phyloP scores from a whole-genome alignment of 2,113 vertebrate genomes.

The Anas platyrhynchos region DNA sequence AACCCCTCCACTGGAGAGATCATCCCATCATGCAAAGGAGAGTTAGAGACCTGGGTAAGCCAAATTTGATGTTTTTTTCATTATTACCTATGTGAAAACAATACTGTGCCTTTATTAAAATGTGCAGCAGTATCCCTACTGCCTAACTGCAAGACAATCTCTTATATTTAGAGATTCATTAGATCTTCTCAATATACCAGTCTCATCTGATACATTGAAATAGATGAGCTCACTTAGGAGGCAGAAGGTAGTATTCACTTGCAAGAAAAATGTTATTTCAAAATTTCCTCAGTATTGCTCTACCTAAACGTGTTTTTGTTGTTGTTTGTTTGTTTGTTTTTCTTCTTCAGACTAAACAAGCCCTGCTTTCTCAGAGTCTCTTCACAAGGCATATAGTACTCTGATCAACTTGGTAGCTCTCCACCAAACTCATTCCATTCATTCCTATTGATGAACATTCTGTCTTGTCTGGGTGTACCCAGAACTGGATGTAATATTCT shows the following conservation, averaged over 20 bases:
- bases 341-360: neutral
- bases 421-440: neutral
- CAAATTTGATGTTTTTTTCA: neutral
- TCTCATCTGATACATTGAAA: neutral
- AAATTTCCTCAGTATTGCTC: neutral
- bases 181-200: neutral
- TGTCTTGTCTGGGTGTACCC: neutral
- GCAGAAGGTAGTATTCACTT: neutral
- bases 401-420: neutral
- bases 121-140: neutral
- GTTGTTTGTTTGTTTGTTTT: neutral
- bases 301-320: neutral
- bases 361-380: neutral
- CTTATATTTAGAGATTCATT: neutral
- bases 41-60: neutral
- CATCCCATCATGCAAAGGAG: neutral
- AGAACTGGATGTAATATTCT: neutral
- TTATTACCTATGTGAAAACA: neutral
- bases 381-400: neutral
- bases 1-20: neutral
- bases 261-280: neutral
- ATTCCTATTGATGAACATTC: neutral
- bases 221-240: neutral
- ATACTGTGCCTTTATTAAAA: neutral
- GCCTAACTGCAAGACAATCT: neutral